Evolutionary conservation across 2,113 vertebrate genomes (phyloP).

Genomic region (Lophura nycthemera): DNA sequence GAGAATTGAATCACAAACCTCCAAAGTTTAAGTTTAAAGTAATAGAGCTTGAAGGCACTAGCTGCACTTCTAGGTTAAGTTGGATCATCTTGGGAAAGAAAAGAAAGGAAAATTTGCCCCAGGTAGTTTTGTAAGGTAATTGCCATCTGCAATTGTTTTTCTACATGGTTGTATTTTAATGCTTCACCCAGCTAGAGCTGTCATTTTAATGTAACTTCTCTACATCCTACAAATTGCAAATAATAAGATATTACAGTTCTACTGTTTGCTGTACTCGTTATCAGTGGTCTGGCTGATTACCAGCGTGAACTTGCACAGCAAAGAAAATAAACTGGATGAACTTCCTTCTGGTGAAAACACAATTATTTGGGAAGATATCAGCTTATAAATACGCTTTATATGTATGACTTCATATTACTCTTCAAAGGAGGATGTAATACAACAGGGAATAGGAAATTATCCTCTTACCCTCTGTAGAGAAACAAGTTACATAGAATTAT

Average conservation of each 20-base stretch:
- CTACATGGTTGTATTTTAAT: neutral
- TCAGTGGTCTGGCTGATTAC: neutral
- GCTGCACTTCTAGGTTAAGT: neutral
- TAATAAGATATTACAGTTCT: neutral
- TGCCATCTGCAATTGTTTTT: neutral
- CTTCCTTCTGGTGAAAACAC: neutral
- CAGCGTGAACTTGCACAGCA: neutral
- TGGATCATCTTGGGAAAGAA: neutral
- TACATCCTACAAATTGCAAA: neutral
- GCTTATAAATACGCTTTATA: neutral
- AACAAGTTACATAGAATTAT: neutral
- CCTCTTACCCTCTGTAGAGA: neutral
- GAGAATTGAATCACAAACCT: neutral
- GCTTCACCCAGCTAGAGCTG: neutral
- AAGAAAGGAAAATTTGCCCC: neutral
- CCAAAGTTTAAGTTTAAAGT: neutral
- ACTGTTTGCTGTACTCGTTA: neutral
- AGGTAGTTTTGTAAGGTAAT: neutral
- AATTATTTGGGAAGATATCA: neutral
- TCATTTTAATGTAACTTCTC: neutral
- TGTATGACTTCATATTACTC: neutral
- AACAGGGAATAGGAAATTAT: neutral
- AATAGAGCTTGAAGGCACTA: neutral
- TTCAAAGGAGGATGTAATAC: neutral
- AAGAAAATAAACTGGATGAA: neutral